Evolutionary conservation across 2,888 invertebrate genomes (phyloP), one percentile per base, ranked within the genome.

Genomic region (Eretmocerus hayati): DNA sequence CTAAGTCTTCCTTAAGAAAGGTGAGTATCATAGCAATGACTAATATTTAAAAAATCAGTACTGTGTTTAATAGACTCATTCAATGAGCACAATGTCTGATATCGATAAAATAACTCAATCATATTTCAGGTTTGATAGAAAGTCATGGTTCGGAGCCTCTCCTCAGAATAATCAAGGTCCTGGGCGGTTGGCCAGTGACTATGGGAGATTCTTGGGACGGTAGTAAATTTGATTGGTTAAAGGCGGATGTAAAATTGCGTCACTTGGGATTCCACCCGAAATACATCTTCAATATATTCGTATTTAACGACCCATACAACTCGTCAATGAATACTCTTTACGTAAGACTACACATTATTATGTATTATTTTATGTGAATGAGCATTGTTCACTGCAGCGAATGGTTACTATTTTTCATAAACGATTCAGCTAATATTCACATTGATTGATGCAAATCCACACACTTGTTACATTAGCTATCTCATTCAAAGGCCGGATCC

Each of bases 151-250:
- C 39, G 16, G 4, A 31, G 13, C 30, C 39, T 40, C 35, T 50
- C 40, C n/a, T 5, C 32, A 21, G 26, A 19, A 41, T 43, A 35
- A 40, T 51, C 13, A 37, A 47, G 2, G 26, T 43, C 11, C 16
- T 51, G 32, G 51, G 51, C 30, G 31, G 44, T 23, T 48, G 42
- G 42, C 44, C 41, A 38, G 42, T 45, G 21, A 15, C 42, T 11
- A 20, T 15, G 2, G 50, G 41, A n/a, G 42, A 50, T 32, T 11
- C 31, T 26, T 50, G 41, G 46, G 36, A 45, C 11, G 42, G 42
- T 18, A 22, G 19, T 23, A 19, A 42, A 19, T 50, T 37, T 26
- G 32, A 46, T 26, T 46, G 50, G 42, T 19, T 5, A 8, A 11
- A 33, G 9, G 33, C 15, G 2, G 42, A 42, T 19, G 11, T 13